These are phyloP conservation scores for Melieria crassipennis DNA, from an alignment of 2,888 invertebrate species.

Conservation along the genomic window DNA sequence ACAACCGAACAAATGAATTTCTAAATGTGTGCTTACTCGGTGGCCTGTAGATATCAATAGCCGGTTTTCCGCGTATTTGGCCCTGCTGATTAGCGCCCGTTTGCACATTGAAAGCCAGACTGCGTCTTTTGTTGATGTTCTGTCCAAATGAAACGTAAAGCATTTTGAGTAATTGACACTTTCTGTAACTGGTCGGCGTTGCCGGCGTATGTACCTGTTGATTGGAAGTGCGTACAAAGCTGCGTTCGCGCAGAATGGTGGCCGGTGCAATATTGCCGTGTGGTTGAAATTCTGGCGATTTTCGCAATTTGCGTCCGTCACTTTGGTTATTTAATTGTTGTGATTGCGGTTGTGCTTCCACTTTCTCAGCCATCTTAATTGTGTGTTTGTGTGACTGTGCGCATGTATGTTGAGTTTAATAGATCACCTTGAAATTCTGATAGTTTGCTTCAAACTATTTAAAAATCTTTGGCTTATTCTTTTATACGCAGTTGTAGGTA, in stretches of 20 bases:
- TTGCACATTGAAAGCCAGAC: constrained; percentile 75
- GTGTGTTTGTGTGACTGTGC: constrained; percentile 10
- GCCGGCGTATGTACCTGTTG: constrained; percentile 63
- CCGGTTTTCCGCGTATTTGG: constrained; percentile 75
- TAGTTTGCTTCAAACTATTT: constrained; percentile 7
- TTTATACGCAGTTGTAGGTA: constrained; percentile 24
- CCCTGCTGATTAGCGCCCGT: constrained; percentile 55
- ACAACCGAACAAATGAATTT: no score
- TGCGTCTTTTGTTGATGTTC: constrained; percentile 76
- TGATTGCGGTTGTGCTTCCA: constrained; percentile 54
- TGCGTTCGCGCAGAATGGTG: constrained; percentile 75
- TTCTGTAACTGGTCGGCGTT: background rate
- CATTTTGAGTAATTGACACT: background rate
- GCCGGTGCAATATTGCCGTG: constrained; percentile 53
- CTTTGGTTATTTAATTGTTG: constrained; percentile 49
- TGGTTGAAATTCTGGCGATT: constrained; percentile 63
- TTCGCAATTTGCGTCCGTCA: constrained; percentile 58
- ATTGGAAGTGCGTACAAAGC: constrained; percentile 73
- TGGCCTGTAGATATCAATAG: constrained; percentile 88
- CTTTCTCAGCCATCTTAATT: constrained; percentile 62
- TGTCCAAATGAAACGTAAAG: constrained; percentile 48
- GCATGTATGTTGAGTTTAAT: background rate
- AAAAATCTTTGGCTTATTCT: constrained; percentile 30
- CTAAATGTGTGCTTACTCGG: constrained; percentile 73
- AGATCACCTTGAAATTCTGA: constrained; percentile 1